A percentile compares a stretch with the other conserved stretches of the same genome.
Evolutionary conservation across 2,113 vertebrate genomes (phyloP).

Genomic region (Acanthisitta chloris): DNA sequence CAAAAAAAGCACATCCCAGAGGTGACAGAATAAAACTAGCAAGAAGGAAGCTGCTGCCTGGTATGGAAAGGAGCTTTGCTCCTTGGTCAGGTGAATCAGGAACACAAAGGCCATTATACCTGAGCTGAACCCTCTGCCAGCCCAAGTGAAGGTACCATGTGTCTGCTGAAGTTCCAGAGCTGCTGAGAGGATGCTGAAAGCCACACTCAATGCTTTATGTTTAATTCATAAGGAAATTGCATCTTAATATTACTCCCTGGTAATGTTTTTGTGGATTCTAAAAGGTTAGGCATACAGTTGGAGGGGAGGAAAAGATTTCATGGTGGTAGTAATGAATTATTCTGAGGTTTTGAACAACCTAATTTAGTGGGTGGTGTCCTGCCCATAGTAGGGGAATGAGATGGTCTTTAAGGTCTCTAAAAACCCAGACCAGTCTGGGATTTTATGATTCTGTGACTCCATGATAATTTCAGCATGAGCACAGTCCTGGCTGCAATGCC

Average conservation of each 20-base stretch:
- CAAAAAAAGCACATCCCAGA: background rate
- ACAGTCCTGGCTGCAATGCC: background rate
- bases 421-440: rapidly evolving
- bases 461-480: background rate
- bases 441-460: background rate
- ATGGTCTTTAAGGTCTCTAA: background rate
- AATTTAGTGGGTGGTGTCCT: background rate
- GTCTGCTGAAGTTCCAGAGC: rapidly evolving
- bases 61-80: background rate
- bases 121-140: background rate
- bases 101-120: background rate
- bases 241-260: background rate
- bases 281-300: background rate
- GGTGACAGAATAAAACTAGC: background rate
- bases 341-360: background rate
- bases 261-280: background rate
- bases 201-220: rapidly evolving
- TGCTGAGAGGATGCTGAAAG: background rate
- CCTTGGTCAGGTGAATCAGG: background rate
- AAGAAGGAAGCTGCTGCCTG: background rate
- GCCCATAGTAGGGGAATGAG: background rate
- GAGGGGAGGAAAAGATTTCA: background rate
- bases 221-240: background rate
- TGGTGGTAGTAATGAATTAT: background rate
- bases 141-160: background rate